Conservation (phyloP, 2,888 invertebrate species). For the Hirudinaria manillensis region DNA sequence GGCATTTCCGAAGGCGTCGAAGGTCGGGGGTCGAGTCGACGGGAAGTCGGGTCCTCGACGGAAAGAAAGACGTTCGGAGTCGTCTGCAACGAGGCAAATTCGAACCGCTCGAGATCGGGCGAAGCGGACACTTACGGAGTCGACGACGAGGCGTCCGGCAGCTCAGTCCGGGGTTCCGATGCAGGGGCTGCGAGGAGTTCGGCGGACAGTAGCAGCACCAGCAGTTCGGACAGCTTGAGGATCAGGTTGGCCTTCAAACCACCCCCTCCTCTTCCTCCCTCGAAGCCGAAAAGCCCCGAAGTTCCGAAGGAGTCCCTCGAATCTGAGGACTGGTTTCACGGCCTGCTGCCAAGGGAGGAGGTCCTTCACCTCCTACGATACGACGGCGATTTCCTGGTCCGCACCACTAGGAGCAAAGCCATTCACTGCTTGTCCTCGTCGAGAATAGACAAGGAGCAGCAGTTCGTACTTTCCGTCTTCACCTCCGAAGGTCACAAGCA, state of each 20-base stretch:
- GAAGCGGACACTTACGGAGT: no score
- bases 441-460: constrained; percentile 62
- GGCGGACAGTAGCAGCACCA: no score
- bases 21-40: no score
- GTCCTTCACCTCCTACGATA: constrained; percentile 81
- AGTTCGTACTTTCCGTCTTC: constrained; percentile 85
- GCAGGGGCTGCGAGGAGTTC: no score
- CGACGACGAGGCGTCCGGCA: no score
- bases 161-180: no score
- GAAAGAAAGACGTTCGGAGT: no score
- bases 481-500: constrained; percentile 88
- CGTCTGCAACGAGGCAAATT: no score
- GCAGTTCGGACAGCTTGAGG: no score
- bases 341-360: constrained; percentile 88
- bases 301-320: constrained; percentile 8
- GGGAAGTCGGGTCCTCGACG: no score
- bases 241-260: not conserved
- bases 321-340: constrained; percentile 61
- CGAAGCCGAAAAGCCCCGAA: not conserved
- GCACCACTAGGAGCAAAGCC: constrained; percentile 63
- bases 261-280: constrained; percentile 19
- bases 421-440: not conserved
- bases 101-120: no score
- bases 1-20: no score
- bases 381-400: constrained; percentile 87